Evolutionary conservation across 2,888 invertebrate genomes (phyloP).

Genomic region (Amaurobius ferox): DNA sequence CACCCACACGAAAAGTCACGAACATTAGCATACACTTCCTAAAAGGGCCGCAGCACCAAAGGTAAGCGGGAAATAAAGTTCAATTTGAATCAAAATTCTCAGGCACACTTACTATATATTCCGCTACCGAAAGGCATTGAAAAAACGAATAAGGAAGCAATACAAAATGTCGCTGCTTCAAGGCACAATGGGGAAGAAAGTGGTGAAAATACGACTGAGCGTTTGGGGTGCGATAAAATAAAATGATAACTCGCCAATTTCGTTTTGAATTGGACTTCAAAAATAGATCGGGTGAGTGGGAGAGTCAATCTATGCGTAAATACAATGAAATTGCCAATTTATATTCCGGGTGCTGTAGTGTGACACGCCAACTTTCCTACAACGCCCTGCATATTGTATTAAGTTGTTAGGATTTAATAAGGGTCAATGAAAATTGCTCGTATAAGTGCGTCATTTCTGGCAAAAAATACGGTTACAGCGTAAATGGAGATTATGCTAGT

Average conservation of each 20-base stretch:
- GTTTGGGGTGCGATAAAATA: not conserved
- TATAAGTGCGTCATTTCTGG: no score
- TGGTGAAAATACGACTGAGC: not conserved
- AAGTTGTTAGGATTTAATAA: no score
- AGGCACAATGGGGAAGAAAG: not conserved
- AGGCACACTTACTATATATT: not conserved
- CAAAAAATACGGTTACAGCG: no score
- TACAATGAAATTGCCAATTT: no score
- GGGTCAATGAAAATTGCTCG: no score
- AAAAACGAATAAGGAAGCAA: not conserved
- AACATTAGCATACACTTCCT: not conserved
- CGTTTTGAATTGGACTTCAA: not conserved
- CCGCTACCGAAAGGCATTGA: conserved; percentile 1
- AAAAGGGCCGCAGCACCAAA: not conserved
- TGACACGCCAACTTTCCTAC: no score
- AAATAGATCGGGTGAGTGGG: not conserved
- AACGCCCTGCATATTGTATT: no score
- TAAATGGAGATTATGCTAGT: no score
- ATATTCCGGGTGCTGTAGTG: no score
- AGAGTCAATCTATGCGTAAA: not conserved
- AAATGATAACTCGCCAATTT: not conserved
- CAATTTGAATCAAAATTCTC: not conserved
- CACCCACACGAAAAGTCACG: not conserved
- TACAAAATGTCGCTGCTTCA: no score
- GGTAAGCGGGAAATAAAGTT: not conserved